Evolutionary conservation across 2,797 vertebrate genomes (phyloP), one percentile per base, ranked within the genome.

Genomic region (Epinephelus coioides): DNA sequence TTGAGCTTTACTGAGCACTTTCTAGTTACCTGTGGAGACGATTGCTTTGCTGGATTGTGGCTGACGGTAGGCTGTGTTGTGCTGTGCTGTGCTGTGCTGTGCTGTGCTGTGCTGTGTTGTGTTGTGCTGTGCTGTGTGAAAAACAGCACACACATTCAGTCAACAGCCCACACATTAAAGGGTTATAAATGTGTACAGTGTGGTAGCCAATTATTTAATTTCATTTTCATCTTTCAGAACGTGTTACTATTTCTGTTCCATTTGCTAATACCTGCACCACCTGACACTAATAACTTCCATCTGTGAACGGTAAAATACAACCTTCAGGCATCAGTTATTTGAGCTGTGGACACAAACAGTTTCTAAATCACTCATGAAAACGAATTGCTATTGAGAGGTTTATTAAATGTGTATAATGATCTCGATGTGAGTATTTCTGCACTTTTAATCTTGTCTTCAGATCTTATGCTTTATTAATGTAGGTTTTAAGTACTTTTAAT

Each of bases 11-110:
- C 13, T 0, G 17, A 18, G 53, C 44, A 27, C 57, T 73, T 44
- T 62, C 46, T 13, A 27, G 53, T 54, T 69, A 43, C 54, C 81
- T 0, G 54, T 56, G 66, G 71, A 67, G 59, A 62, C 15, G 55
- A 67, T 34, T 57, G 66, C 70, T 78, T 62, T 25, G 50, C 55
- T 47, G 49, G 51, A 67, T 62, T 0, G 2, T 10, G 67, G 56
- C 67, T 44, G 75, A 27, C 53, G 17, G 25, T 6, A 14, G 43
- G 57, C 17, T 15, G 49, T 38, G 17, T 14, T 47, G 15, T 38
- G n/a, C 19, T 47, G 15, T 38, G 19, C 25, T 8, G 3, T 38
- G 6, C 17, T 25, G 25, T 25, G 25, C 3, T 25, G 25, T 25
- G 49, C 38, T 8, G 49, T 38, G 17, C 19, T 47, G 15, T 38